Evolutionary conservation across 2,113 vertebrate genomes (phyloP).

Genomic region (Circaetus cinerascens): DNA sequence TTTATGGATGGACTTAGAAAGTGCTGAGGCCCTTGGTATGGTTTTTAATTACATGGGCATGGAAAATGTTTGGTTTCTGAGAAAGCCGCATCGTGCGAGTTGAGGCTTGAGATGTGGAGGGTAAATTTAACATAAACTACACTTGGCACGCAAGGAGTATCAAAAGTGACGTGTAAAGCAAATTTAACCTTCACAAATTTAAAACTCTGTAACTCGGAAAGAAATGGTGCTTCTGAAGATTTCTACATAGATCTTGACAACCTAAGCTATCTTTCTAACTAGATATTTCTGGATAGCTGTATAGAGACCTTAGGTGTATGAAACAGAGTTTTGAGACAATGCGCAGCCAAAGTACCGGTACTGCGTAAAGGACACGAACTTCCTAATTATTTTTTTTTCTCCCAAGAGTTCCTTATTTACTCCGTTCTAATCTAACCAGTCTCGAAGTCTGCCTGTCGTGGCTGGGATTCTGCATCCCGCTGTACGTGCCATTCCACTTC

Average conservation of each 20-base stretch:
- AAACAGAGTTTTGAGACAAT: neutral
- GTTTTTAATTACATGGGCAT: neutral
- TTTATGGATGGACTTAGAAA: neutral
- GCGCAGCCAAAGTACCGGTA: neutral
- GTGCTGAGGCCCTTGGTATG: neutral
- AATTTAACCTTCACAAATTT: neutral
- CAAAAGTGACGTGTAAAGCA: neutral
- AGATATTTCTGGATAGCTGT: neutral
- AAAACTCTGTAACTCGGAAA: neutral
- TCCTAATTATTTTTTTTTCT: neutral
- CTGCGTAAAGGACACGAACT: neutral
- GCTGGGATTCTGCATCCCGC: neutral
- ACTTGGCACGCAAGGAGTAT: neutral
- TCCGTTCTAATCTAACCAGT: neutral
- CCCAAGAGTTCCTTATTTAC: neutral
- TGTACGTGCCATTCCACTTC: neutral
- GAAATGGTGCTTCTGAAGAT: neutral
- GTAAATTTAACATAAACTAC: neutral
- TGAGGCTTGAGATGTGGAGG: neutral
- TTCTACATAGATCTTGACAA: neutral
- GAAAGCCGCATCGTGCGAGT: neutral
- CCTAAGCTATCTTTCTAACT: neutral
- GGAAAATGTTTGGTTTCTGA: neutral
- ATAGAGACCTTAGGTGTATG: neutral
- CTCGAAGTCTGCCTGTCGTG: neutral